Evolutionary conservation across 2,888 invertebrate genomes (phyloP).

Genomic region (Phragmatobia fuliginosa): DNA sequence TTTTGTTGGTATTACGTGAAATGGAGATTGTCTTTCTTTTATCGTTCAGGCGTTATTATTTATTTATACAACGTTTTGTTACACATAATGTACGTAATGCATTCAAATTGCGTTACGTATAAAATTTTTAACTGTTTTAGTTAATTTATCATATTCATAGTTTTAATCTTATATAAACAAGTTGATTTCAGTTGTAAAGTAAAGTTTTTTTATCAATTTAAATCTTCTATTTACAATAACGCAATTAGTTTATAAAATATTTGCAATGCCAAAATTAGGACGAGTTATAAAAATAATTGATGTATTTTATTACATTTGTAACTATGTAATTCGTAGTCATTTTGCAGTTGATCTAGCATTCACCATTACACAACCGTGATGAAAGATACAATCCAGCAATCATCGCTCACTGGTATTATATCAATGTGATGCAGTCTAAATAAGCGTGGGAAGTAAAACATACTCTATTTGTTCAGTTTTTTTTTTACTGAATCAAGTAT

Average conservation of each 20-base stretch:
- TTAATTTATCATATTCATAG: not conserved
- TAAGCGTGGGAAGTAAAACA: not conserved
- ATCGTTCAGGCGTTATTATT: not conserved
- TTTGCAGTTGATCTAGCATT: slow-evolving; percentile 34
- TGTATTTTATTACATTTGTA: slow-evolving; percentile 8
- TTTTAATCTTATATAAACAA: no score
- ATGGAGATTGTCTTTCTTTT: slow-evolving; percentile 41
- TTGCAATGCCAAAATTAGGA: not conserved
- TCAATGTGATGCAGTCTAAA: slow-evolving; percentile 1
- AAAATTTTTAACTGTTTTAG: not conserved
- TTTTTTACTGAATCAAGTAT: no score
- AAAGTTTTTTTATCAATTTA: not conserved
- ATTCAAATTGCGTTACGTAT: no score
- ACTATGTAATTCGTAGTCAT: slow-evolving; percentile 10
- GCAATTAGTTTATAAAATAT: not conserved
- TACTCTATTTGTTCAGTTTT: not conserved
- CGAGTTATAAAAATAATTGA: slow-evolving; percentile 1
- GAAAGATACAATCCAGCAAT: slow-evolving; percentile 13
- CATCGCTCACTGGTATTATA: slow-evolving; percentile 2
- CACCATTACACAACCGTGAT: slow-evolving; percentile 39
- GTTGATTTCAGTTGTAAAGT: no score
- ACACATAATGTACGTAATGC: not conserved
- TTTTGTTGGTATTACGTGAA: slow-evolving; percentile 28
- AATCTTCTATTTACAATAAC: not conserved
- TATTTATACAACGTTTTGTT: not conserved